A percentile compares a stretch with the other conserved stretches of the same genome.
phyloP scores from a whole-genome alignment of 2,113 vertebrate species.

The Phodopus roborovskii region DNA sequence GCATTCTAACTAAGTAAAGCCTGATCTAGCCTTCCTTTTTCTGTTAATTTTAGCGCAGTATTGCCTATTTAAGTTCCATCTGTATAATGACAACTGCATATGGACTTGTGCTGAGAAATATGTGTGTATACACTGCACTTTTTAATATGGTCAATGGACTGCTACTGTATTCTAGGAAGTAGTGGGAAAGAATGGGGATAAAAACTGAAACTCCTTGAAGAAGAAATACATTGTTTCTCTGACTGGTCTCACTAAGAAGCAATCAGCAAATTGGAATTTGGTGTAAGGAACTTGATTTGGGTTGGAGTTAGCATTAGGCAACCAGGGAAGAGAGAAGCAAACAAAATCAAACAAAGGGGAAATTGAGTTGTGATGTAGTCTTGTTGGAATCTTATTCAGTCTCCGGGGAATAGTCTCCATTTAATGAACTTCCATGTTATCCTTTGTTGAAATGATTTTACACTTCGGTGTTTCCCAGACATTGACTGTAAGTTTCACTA shows the following conservation, averaged over 20 bases:
- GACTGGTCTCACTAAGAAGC: not conserved
- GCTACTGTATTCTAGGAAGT: not conserved
- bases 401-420: not conserved
- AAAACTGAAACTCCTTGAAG: conserved; percentile 12
- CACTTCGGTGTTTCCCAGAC: not conserved
- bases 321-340: too few relatives aligned
- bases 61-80: conserved; percentile 52
- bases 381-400: not conserved
- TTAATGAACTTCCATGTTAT: not conserved
- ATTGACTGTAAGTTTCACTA: not conserved
- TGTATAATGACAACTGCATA: not conserved
- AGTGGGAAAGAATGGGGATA: not conserved
- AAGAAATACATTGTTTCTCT: not conserved
- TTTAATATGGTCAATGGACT: not conserved
- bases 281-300: not conserved
- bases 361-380: not conserved
- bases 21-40: conserved; percentile 34
- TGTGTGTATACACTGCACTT: not conserved
- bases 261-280: not conserved
- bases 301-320: not conserved
- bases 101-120: not conserved
- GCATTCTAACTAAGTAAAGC: not conserved
- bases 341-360: not conserved
- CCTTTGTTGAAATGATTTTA: not conserved
- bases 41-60: conserved; percentile 42